Percentiles rank a stretch among this genome's conserved stretches.
Evolutionary conservation across 92 coral and sea anemone genomes (phyloP).

Genomic region (Porites cylindrica): DNA sequence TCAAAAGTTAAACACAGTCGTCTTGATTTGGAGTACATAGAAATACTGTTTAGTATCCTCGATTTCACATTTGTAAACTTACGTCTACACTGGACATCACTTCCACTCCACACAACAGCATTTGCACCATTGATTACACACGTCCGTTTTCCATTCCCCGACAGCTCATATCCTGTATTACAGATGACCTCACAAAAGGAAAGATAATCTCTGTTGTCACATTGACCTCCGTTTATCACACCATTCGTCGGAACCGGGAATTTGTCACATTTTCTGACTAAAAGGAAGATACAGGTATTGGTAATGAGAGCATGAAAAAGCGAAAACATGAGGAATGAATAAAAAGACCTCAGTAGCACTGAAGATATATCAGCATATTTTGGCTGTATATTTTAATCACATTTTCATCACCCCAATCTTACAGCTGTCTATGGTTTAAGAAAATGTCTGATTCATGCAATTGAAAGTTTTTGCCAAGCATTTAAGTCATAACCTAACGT

Average conservation of each 20-base stretch:
- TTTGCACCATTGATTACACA: conserved; percentile 47
- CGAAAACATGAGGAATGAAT: neutral
- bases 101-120: conserved; percentile 75
- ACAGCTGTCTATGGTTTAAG: too few relatives aligned
- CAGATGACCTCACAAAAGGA: conserved; percentile 80
- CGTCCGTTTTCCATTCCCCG: conserved; percentile 64
- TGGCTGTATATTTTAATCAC: too few relatives aligned
- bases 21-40: too few relatives aligned
- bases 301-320: neutral
- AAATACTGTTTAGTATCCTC: neutral
- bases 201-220: conserved; percentile 71
- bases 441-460: too few relatives aligned
- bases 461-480: too few relatives aligned
- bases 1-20: too few relatives aligned
- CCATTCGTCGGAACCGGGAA: conserved; percentile 75
- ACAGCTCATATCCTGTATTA: conserved; percentile 80
- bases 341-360: neutral
- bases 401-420: too few relatives aligned
- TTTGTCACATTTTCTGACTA: conserved; percentile 59
- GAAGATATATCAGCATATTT: neutral
- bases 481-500: too few relatives aligned
- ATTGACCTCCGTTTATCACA: conserved; percentile 70
- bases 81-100: conserved; percentile 67
- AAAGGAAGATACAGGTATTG: neutral
- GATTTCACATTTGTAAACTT: conserved; percentile 14